phyloP scores from a whole-genome alignment of 2,113 vertebrate species.

The Prietella phreatophila region DNA sequence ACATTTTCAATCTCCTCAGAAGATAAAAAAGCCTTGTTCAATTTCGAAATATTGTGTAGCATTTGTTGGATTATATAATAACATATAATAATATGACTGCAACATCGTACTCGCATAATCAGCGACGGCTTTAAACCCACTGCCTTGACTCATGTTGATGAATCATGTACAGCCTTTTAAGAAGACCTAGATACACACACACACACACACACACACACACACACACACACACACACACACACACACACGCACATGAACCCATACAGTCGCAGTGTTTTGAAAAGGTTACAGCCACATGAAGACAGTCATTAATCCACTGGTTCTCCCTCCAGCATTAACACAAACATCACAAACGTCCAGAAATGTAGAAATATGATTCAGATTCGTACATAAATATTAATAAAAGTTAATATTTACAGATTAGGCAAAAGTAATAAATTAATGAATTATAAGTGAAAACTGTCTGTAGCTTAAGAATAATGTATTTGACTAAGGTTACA shows the following conservation, averaged over 20 bases:
- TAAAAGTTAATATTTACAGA: neutral
- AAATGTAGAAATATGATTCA: too few species aligned
- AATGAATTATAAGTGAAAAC: neutral
- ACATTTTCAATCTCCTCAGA: neutral
- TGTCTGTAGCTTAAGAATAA: neutral
- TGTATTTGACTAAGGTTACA: neutral
- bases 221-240: neutral
- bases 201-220: conserved; percentile 6
- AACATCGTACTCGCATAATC: neutral
- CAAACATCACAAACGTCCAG: neutral
- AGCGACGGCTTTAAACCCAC: neutral
- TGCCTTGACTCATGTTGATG: neutral
- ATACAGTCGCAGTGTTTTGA: neutral
- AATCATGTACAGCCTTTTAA: conserved; percentile 15
- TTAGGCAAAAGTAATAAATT: neutral
- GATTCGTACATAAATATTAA: too few species aligned
- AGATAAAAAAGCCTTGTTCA: neutral
- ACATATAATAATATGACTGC: neutral
- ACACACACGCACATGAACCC: neutral
- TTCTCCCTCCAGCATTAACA: neutral
- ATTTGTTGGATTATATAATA: neutral
- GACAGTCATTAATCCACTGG: conserved; percentile 21
- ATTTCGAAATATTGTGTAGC: neutral
- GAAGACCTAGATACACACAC: neutral
- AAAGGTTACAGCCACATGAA: conserved; percentile 23